Percentiles rank a stretch among this genome's conserved stretches.
These are phyloP conservation scores for Sphinx pinastri DNA, from an alignment of 2,888 invertebrate genomes.

Conservation along the genomic window DNA sequence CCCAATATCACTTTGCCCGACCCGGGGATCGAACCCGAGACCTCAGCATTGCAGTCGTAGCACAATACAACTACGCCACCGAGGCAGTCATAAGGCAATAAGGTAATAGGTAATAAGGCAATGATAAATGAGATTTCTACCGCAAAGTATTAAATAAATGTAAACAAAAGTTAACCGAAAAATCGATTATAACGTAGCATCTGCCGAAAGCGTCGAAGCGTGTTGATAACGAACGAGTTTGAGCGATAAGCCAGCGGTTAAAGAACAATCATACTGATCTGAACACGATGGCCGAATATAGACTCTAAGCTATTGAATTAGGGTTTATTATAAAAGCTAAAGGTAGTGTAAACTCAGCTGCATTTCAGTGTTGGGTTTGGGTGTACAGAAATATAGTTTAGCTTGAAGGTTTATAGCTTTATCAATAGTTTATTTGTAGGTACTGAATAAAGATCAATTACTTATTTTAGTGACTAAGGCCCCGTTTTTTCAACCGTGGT, in stretches of 20 bases:
- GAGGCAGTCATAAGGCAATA: too few species aligned
- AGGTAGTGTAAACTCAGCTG: constrained; percentile 1
- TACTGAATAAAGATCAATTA: too few species aligned
- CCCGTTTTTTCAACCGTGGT: too few species aligned
- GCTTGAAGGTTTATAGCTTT: background rate
- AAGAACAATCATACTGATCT: constrained; percentile 24
- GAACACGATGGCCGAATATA: background rate
- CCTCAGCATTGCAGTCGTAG: too few species aligned
- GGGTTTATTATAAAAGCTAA: background rate
- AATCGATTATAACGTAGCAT: constrained; percentile 44
- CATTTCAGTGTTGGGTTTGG: constrained; percentile 8
- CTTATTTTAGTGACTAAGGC: too few species aligned
- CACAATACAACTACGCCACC: too few species aligned
- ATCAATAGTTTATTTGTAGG: background rate
- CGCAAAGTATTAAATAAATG: background rate
- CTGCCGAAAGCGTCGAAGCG: constrained; percentile 43
- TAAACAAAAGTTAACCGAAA: constrained; percentile 30
- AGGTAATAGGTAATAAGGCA: too few species aligned
- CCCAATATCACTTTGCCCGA: too few species aligned
- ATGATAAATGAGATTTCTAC: background rate
- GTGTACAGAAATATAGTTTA: constrained; percentile 13
- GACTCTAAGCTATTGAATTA: background rate
- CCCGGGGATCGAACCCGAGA: too few species aligned
- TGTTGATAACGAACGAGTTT: constrained; percentile 44
- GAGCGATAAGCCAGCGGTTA: constrained; percentile 29